Evolutionary conservation across 2,888 invertebrate species (phyloP), one percentile per base, ranked within the genome.

Genomic region (Caenorhabditis sp.): DNA sequence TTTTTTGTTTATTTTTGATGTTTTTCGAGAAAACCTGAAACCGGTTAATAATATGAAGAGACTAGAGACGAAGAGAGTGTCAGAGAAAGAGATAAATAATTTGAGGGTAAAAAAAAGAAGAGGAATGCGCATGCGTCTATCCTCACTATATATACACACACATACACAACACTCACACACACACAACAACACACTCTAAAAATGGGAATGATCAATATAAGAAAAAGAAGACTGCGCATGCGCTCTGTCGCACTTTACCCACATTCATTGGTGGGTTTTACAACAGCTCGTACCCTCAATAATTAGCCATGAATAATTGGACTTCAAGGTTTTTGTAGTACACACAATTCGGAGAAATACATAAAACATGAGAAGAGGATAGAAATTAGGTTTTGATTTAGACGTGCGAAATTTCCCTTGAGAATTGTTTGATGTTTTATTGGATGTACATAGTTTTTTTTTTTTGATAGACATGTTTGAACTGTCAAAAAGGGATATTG

Each of bases 351-450:
- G 4, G 31, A 17, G 43, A 43, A 43, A 43, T 17, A 43, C 43
- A 43, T 43, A 43, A 43, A 43, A 43, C 17, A 43, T 17, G 43
- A 43, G 43, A 43, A 43, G 43, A 43, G 43, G 43, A 43, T 31
- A 31, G 31, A 43, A 43, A 43, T 43, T 43, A 43, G 43, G 43
- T 43, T 43, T 43, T 43, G 43, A 43, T 43, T 43, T 43, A 17
- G 43, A 43, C 43, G 43, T 17, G 43, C 43, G 43, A 43, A 43
- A 43, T 43, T 43, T 43, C 43, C 43, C 43, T 43, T 17, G 43
- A 43, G 43, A 43, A 43, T 43, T 43, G 43, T 43, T 43, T 43
- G 43, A 43, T 43, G 43, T 43, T 43, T 43, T 43, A 43, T 43
- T 43, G 43, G 43, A 43, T 43, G 43, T 43, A 43, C 43, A 31